These are phyloP conservation scores for Lindbergichthys nudifrons DNA, from an alignment of 2,797 vertebrate species.

Conservation along the genomic window DNA sequence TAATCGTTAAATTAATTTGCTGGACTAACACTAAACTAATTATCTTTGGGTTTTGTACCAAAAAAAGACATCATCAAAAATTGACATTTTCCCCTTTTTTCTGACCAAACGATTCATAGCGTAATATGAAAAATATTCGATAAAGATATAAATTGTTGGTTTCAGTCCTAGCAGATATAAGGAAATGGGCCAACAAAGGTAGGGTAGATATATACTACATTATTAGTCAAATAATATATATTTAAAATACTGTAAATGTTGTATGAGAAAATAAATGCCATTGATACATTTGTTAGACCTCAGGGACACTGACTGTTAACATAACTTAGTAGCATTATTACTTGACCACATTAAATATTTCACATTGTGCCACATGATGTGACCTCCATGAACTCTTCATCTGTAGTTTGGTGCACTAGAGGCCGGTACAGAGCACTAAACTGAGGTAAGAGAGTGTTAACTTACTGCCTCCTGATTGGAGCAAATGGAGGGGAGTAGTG, in stretches of 20 bases:
- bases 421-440: conserved; percentile 18
- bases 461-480: conserved; percentile 54
- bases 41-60: no score
- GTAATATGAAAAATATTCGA: no score
- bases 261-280: not conserved
- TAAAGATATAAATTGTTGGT: no score
- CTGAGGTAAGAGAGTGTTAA: conserved; percentile 3
- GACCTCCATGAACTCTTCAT: not conserved
- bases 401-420: conserved; percentile 34
- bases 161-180: not conserved
- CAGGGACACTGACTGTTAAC: not conserved
- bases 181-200: not conserved
- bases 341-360: not conserved
- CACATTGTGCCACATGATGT: not conserved
- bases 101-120: no score
- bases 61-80: no score
- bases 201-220: not conserved
- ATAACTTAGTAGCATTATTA: not conserved
- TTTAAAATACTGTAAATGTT: no score
- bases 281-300: not conserved
- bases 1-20: no score
- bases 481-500: conserved; percentile 50
- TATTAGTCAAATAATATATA: no score
- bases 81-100: no score
- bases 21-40: no score